Conservation (phyloP, 30 jellyfish, hydroid and myxozoan genomes). For the Cassiopea andromeda region DNA sequence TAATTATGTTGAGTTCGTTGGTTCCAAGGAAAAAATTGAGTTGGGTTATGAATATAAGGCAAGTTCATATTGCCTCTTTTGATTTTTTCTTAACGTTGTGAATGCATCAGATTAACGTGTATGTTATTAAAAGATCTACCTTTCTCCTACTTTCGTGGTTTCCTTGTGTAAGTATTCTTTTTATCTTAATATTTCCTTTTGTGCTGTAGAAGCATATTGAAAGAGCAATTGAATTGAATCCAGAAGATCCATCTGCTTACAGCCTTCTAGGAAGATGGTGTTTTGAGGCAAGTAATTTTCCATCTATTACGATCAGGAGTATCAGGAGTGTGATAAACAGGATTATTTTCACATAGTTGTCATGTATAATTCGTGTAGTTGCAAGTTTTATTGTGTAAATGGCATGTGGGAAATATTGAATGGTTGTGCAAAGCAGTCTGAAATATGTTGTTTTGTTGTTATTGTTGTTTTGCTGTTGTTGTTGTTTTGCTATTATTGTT, state of each 20-base stretch:
- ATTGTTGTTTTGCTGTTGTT: background rate
- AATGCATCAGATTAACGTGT: no score
- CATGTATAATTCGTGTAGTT: no score
- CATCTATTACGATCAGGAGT: background rate
- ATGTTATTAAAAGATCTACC: no score
- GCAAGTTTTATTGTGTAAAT: no score
- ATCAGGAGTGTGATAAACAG: no score
- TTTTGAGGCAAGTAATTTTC: conserved; percentile 75
- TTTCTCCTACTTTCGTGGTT: no score
- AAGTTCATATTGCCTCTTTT: background rate
- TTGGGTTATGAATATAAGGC: conserved; percentile 84
- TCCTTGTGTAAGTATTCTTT: background rate
- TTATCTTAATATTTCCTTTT: background rate
- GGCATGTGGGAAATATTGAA: no score
- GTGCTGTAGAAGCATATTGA: conserved; percentile 87
- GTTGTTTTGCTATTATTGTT: background rate
- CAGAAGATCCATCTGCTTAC: conserved; percentile 87
- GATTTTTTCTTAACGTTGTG: no score
- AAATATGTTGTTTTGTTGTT: no score
- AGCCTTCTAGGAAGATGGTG: conserved; percentile 93
- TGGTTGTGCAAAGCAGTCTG: no score
- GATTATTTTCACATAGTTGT: no score
- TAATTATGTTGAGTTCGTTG: conserved; percentile 66
- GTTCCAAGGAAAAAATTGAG: conserved; percentile 73
- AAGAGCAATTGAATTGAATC: conserved; percentile 80